Conservation (phyloP, 2,888 invertebrate species). For the Tricholauxania praeusta region DNA sequence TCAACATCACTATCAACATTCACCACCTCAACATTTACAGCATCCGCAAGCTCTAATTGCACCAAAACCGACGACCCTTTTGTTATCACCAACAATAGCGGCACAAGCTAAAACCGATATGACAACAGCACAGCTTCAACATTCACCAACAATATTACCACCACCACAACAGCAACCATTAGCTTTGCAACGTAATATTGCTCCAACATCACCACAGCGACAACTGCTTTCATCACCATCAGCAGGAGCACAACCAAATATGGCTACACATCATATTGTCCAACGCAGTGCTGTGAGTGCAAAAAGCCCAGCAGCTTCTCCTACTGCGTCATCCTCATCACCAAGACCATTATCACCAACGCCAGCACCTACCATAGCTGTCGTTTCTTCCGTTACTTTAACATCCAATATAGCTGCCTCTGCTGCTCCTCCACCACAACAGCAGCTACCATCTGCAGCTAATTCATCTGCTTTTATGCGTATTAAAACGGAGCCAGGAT, state of each 20-base stretch:
- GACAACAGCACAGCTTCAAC: slow-evolving; percentile 34
- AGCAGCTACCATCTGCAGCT: slow-evolving; percentile 43
- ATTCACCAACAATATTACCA: slow-evolving; percentile 45
- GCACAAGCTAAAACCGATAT: slow-evolving; percentile 43
- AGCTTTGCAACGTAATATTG: slow-evolving; percentile 46
- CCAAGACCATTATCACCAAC: neutral
- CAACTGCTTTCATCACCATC: slow-evolving; percentile 35
- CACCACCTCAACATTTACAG: slow-evolving; percentile 63
- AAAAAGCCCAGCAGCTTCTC: neutral
- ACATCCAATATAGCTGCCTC: slow-evolving; percentile 43
- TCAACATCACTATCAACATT: slow-evolving; percentile 49
- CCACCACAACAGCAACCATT: slow-evolving; percentile 60
- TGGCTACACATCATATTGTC: neutral
- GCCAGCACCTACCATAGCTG: neutral
- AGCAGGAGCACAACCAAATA: slow-evolving; percentile 25
- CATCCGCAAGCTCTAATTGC: slow-evolving; percentile 44
- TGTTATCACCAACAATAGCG: slow-evolving; percentile 53
- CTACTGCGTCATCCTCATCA: neutral
- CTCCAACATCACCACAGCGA: slow-evolving; percentile 41
- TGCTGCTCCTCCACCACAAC: slow-evolving; percentile 22
- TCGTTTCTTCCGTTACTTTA: slow-evolving; percentile 28
- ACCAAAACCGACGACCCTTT: slow-evolving; percentile 46
- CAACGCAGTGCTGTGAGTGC: neutral
- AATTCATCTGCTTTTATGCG: slow-evolving; percentile 60
- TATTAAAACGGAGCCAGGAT: slow-evolving; percentile 61